phyloP scores from a whole-genome alignment of 2,797 vertebrate genomes.

The Naso thynnoides region DNA sequence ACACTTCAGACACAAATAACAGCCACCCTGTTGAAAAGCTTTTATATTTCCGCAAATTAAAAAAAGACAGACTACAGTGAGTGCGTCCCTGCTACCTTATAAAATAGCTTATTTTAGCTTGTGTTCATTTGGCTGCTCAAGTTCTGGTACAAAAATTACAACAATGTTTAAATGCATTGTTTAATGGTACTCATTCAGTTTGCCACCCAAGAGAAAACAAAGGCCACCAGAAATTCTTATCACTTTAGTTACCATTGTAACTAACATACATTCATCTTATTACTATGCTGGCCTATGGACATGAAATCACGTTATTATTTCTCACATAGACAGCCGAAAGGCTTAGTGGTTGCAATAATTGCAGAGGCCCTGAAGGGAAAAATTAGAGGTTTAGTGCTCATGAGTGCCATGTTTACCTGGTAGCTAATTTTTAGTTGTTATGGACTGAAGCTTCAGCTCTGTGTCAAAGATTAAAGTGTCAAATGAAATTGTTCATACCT shows the following conservation, averaged over 20 bases:
- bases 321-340: neutral
- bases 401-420: neutral
- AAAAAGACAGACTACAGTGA: conserved; percentile 16
- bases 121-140: neutral
- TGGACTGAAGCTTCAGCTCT: conserved; percentile 11
- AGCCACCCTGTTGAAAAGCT: conserved; percentile 50
- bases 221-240: neutral
- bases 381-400: conserved; percentile 7
- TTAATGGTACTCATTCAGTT: neutral
- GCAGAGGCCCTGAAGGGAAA: conserved; percentile 4
- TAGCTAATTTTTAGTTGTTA: neutral
- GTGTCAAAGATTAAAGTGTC: neutral
- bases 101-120: conserved; percentile 11
- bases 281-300: neutral
- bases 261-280: neutral
- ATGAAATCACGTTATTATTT: conserved; percentile 7
- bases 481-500: neutral
- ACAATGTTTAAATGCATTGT: neutral
- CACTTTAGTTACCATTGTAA: neutral
- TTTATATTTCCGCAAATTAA: conserved; percentile 58
- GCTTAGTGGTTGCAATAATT: conserved; percentile 17
- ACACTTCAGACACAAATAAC: conserved; percentile 50
- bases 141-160: neutral
- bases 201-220: neutral
- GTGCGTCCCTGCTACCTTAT: neutral